Conservation (phyloP, 2,797 vertebrate species). For the Rhinichthys osculus region DNA sequence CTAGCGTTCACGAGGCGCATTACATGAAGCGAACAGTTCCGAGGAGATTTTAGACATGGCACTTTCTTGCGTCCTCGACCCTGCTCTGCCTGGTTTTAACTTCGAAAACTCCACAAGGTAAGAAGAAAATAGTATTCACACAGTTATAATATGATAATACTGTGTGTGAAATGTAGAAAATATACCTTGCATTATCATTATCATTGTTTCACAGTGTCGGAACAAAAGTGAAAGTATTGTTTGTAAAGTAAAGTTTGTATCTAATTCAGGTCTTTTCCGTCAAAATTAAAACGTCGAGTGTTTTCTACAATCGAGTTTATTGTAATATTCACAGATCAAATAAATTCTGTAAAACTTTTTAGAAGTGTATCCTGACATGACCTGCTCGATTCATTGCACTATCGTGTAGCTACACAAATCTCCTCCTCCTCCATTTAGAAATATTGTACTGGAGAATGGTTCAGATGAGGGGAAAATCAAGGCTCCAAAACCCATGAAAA, state of each 20-base stretch:
- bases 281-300: not conserved
- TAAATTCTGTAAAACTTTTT: not conserved
- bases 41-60: constrained; percentile 65
- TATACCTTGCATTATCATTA: not conserved
- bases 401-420: not conserved
- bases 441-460: constrained; percentile 66
- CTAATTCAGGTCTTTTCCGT: not conserved
- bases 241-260: too few relatives aligned
- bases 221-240: constrained; percentile 80
- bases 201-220: rapidly evolving
- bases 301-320: not conserved
- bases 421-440: constrained; percentile 62
- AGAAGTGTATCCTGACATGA: not conserved
- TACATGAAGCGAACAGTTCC: not conserved
- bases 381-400: not conserved
- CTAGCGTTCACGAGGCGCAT: not conserved
- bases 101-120: constrained; percentile 77
- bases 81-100: constrained; percentile 71
- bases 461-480: constrained; percentile 54
- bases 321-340: not conserved
- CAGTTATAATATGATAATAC: not conserved
- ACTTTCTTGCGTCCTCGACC: constrained; percentile 65
- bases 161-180: not conserved
- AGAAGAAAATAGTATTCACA: not conserved
- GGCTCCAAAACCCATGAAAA: constrained; percentile 74